Conservation (phyloP, 1,140 invertebrate species). For the Mya arenaria region DNA sequence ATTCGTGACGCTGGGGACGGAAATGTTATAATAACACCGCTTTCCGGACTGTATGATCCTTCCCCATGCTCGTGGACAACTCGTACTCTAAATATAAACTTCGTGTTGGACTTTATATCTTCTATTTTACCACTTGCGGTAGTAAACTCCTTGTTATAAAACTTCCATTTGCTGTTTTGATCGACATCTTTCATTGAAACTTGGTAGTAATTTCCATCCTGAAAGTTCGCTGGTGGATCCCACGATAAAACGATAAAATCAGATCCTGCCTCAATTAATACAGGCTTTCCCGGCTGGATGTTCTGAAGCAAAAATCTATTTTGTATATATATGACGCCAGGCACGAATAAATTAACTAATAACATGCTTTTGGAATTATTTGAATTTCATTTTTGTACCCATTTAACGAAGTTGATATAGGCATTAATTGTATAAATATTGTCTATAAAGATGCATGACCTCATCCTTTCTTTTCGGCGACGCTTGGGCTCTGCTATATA, state of each 20-base stretch:
- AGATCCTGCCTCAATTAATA: background rate
- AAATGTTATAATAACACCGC: constrained; percentile 16
- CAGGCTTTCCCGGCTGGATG: background rate
- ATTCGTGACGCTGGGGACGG: constrained; percentile 8
- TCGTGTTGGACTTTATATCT: constrained; percentile 11
- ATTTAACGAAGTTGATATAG: too few species aligned
- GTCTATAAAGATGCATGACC: too few species aligned
- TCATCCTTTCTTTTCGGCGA: too few species aligned
- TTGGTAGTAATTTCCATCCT: constrained; percentile 4
- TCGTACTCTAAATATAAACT: constrained; percentile 29
- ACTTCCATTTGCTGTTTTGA: background rate
- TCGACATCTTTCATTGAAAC: background rate
- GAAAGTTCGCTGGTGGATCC: background rate
- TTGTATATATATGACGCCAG: too few species aligned
- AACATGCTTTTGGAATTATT: too few species aligned
- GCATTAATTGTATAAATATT: too few species aligned
- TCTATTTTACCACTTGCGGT: background rate
- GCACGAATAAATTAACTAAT: too few species aligned
- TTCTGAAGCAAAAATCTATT: too few species aligned
- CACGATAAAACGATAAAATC: background rate
- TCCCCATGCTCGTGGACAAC: constrained; percentile 23
- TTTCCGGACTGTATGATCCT: constrained; percentile 21
- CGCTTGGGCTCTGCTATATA: too few species aligned
- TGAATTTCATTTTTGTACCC: too few species aligned
- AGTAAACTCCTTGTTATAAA: background rate